Evolutionary conservation across 2,797 vertebrate genomes (phyloP).

Genomic region (Poeciliopsis infans): DNA sequence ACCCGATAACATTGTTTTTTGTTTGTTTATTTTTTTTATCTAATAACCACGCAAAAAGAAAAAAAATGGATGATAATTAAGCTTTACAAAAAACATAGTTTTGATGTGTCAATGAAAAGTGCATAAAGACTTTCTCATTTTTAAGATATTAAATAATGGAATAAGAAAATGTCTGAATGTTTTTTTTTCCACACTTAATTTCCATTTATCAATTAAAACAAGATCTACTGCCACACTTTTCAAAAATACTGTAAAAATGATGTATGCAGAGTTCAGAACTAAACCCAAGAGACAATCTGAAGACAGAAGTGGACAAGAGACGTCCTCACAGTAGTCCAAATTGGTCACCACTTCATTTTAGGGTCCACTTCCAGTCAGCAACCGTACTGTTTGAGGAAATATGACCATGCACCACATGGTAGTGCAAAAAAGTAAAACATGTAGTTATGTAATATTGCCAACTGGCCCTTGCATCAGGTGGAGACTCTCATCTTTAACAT

Average conservation of each 20-base stretch:
- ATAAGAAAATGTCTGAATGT: background rate
- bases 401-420: background rate
- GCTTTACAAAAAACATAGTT: background rate
- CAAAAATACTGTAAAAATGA: background rate
- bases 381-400: background rate
- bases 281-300: background rate
- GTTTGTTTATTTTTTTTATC: too few species aligned
- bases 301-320: background rate
- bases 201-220: background rate
- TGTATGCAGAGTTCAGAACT: background rate
- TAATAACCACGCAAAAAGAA: too few species aligned
- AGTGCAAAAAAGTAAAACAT: background rate
- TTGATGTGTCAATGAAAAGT: background rate
- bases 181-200: background rate
- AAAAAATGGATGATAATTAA: background rate
- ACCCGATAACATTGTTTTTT: too few species aligned
- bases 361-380: background rate
- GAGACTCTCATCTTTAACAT: background rate
- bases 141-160: background rate
- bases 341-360: background rate
- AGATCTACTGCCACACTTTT: background rate
- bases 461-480: background rate
- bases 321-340: background rate
- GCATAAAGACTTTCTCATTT: background rate
- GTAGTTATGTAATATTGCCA: background rate